A percentile compares a stretch with the other conserved stretches of the same genome.
These are phyloP conservation scores for Lethenteron reissneri DNA, from an alignment of 2,113 vertebrate genomes.

Conservation along the genomic window DNA sequence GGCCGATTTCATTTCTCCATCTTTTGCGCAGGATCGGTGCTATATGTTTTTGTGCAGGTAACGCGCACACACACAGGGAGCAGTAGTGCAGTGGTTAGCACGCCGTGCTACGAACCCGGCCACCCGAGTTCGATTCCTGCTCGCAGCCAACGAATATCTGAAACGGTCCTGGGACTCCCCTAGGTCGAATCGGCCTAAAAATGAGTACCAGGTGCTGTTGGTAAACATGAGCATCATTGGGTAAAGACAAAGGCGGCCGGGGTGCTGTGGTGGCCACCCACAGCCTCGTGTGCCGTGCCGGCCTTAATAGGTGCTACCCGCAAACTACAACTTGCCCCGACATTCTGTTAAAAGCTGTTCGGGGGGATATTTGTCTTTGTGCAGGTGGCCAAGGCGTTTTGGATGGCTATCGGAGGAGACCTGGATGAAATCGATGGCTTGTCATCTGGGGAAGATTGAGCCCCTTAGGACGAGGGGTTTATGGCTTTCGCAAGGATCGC, in stretches of 20 bases:
- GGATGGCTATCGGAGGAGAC: conserved; percentile 93
- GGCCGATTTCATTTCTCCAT: too few relatives aligned
- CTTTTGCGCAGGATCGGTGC: too few relatives aligned
- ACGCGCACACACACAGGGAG: too few relatives aligned
- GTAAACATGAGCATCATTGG: too few relatives aligned
- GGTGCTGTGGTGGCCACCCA: not conserved
- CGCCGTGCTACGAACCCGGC: too few relatives aligned
- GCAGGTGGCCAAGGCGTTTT: conserved; percentile 92
- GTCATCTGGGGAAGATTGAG: conserved; percentile 59
- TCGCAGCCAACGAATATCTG: too few relatives aligned
- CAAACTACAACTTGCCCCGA: conserved; percentile 1
- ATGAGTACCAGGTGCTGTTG: not conserved
- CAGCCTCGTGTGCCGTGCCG: not conserved
- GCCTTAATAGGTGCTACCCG: not conserved
- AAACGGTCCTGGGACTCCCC: too few relatives aligned
- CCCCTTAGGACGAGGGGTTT: not conserved
- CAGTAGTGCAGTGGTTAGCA: too few relatives aligned
- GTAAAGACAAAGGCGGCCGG: not conserved
- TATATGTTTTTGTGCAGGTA: too few relatives aligned
- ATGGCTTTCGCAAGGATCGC: not conserved
- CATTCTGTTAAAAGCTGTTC: not conserved
- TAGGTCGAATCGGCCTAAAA: too few relatives aligned
- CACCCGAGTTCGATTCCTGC: too few relatives aligned
- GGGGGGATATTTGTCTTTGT: not conserved
- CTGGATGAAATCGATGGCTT: conserved; percentile 76